A percentile compares a stretch with the other conserved stretches of the same genome.
phyloP scores from a whole-genome alignment of 2,797 vertebrate species.

The Pyrocephalus nanus region DNA sequence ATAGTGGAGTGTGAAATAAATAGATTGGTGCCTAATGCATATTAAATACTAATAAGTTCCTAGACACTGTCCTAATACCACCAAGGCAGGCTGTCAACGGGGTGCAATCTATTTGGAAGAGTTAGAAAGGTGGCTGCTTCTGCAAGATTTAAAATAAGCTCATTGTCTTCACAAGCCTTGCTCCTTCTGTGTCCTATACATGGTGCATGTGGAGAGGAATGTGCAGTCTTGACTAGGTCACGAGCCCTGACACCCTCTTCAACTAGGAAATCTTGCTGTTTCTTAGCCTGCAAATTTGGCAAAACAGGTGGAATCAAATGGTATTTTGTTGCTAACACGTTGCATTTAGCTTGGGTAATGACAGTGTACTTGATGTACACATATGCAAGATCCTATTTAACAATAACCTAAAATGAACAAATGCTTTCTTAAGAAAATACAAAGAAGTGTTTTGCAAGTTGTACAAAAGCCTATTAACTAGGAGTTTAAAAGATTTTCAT shows the following conservation, averaged over 20 bases:
- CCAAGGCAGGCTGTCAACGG: not conserved
- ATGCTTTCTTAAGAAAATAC: not conserved
- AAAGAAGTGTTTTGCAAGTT: not conserved
- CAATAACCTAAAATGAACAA: not conserved
- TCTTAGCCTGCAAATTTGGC: not conserved
- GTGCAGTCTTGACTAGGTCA: not conserved
- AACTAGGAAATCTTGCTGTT: not conserved
- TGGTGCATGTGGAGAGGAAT: not conserved
- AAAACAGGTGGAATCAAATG: not conserved
- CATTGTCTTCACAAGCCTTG: not conserved
- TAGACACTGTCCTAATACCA: not conserved
- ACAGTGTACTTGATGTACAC: rapidly evolving
- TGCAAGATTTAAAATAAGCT: not conserved
- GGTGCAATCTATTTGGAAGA: not conserved
- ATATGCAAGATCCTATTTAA: not conserved
- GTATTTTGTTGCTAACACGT: not conserved
- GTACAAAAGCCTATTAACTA: not conserved
- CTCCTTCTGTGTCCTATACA: not conserved
- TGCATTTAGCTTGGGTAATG: not conserved
- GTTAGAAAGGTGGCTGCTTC: not conserved
- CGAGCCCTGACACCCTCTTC: not conserved
- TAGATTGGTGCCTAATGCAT: not conserved
- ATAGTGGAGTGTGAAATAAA: not conserved
- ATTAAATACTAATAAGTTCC: not conserved
- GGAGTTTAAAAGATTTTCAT: not conserved